These are phyloP conservation scores for Oplegnathus fasciatus DNA, from an alignment of 2,113 vertebrate genomes.

Conservation along the genomic window DNA sequence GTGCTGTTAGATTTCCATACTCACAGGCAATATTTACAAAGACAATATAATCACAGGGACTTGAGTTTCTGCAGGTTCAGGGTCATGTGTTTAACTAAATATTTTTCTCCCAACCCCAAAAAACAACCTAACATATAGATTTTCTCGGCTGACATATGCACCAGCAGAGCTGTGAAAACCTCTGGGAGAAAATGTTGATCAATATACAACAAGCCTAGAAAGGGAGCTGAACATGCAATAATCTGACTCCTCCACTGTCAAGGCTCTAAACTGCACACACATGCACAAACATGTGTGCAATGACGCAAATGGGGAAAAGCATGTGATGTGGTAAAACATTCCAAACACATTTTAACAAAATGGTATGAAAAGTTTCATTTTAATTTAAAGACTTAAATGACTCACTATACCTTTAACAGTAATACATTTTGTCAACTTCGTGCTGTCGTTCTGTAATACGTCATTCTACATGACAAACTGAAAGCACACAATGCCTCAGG, in stretches of 20 bases:
- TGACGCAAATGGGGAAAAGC: neutral
- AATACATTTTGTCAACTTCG: neutral
- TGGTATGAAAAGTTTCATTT: neutral
- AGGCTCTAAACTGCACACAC: constrained; percentile 5
- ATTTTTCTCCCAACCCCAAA: constrained; percentile 15
- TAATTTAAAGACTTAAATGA: neutral
- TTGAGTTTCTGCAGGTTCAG: constrained; percentile 1
- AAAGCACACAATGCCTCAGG: neutral
- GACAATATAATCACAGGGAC: neutral
- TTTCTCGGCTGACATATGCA: constrained; percentile 27
- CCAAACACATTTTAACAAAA: neutral
- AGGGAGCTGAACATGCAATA: constrained; percentile 64
- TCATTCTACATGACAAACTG: neutral
- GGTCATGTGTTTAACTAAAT: neutral
- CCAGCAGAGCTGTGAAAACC: constrained; percentile 47
- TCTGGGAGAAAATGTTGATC: constrained; percentile 23
- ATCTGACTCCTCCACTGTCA: constrained; percentile 10
- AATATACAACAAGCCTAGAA: constrained; percentile 28
- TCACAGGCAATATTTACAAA: neutral
- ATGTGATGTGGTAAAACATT: neutral
- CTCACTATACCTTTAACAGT: neutral
- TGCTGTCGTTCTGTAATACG: neutral
- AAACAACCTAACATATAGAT: constrained; percentile 31
- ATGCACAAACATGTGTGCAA: neutral
- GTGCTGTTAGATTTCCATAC: neutral